Evolutionary conservation across 2,797 vertebrate genomes (phyloP).

Genomic region (Crocodylus rhombifer): DNA sequence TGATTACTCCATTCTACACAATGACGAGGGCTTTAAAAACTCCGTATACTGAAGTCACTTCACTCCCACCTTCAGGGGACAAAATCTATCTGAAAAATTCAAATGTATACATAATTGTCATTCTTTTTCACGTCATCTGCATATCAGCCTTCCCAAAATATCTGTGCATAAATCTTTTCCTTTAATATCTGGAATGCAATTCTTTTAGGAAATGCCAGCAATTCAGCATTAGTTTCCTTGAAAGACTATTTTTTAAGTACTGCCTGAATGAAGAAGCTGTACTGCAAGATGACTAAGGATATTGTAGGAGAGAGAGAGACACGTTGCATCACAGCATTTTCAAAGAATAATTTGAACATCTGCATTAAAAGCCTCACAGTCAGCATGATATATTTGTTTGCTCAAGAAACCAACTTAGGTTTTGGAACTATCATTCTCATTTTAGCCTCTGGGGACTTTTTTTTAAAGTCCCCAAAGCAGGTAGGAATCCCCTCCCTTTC

Average conservation of each 20-base stretch:
- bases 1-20: fast-evolving
- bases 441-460: no score
- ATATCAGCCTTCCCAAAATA: not conserved
- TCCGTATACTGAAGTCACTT: not conserved
- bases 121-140: not conserved
- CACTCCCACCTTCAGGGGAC: not conserved
- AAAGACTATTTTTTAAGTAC: not conserved
- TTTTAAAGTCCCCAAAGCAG: no score
- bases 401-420: not conserved
- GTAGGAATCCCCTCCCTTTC: no score
- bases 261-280: not conserved
- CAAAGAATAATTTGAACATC: not conserved
- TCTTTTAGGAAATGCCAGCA: not conserved
- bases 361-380: not conserved
- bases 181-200: not conserved
- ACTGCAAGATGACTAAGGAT: not conserved
- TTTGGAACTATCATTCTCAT: fast-evolving
- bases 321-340: not conserved
- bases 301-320: not conserved
- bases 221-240: fast-evolving
- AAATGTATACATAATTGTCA: not conserved
- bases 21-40: not conserved
- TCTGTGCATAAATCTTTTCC: not conserved
- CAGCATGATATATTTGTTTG: no score
- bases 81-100: not conserved